Evolutionary conservation across 2,113 vertebrate genomes (phyloP).

Genomic region (Danionella cerebrum): DNA sequence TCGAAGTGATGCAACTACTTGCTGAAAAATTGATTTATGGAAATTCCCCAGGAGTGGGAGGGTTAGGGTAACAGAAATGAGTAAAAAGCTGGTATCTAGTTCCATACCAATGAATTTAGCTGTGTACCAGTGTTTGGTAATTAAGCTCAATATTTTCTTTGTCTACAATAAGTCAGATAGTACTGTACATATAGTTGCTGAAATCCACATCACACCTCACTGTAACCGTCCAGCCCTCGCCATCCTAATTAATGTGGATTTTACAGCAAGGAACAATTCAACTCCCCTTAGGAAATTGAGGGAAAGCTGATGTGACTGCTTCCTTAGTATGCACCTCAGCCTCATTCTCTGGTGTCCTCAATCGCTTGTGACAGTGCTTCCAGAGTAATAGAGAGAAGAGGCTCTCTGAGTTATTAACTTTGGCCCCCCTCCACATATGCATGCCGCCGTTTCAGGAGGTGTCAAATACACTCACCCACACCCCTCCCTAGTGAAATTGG

Average conservation of each 20-base stretch:
- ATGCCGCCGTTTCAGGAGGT: conserved; percentile 30
- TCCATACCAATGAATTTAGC: no score
- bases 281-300: conserved; percentile 1
- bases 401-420: conserved; percentile 39
- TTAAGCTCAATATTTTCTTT: no score
- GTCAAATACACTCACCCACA: conserved; percentile 34
- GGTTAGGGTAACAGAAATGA: no score
- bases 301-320: conserved; percentile 24
- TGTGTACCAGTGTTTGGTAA: no score
- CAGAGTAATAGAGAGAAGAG: conserved; percentile 28
- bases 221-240: neutral
- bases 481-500: conserved; percentile 13
- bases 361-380: conserved; percentile 46
- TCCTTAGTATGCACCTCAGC: conserved; percentile 25
- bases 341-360: conserved; percentile 23
- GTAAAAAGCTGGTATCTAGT: no score
- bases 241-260: conserved; percentile 7
- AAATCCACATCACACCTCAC: conserved; percentile 7
- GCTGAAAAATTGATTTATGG: no score
- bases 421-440: neutral
- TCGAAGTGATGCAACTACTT: no score
- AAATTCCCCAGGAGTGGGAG: no score
- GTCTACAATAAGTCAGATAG: no score
- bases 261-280: conserved; percentile 21
- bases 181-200: conserved; percentile 11